Evolutionary conservation across 2,113 vertebrate species (phyloP).

Genomic region (Dasyornis broadbenti): DNA sequence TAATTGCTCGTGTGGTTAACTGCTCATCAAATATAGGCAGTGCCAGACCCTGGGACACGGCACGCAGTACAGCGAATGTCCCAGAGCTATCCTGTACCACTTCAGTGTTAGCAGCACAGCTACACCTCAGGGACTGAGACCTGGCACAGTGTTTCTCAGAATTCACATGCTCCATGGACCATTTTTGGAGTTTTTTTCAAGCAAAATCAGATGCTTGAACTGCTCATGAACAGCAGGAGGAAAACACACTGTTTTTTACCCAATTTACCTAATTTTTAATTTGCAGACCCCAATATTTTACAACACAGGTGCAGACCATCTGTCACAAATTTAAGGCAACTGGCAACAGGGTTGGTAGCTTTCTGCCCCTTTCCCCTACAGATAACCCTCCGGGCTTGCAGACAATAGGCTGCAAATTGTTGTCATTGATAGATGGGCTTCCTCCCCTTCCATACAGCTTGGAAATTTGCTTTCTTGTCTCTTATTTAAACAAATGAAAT

Average conservation of each 20-base stretch:
- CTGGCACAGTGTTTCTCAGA: background rate
- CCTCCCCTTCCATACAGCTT: background rate
- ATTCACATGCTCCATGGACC: background rate
- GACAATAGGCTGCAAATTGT: slow-evolving; percentile 20
- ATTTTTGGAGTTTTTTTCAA: background rate
- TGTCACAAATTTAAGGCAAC: background rate
- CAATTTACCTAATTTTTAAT: background rate
- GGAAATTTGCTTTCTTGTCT: slow-evolving; percentile 8
- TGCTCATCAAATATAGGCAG: background rate
- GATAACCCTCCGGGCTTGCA: slow-evolving; percentile 9
- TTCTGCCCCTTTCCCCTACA: background rate
- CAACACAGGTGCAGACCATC: background rate
- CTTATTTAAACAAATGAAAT: slow-evolving; percentile 1
- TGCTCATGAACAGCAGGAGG: background rate
- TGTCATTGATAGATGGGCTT: slow-evolving; percentile 8
- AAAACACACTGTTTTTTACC: background rate
- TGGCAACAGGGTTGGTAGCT: background rate
- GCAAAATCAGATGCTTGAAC: background rate
- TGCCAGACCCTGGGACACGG: background rate
- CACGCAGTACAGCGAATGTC: accelerated
- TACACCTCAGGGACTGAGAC: background rate
- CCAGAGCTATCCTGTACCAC: background rate
- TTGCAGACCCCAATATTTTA: background rate
- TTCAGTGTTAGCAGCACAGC: background rate
- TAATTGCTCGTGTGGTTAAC: background rate